Conservation (phyloP, 2,888 invertebrate species). For the Leptinotarsa peninsularis region DNA sequence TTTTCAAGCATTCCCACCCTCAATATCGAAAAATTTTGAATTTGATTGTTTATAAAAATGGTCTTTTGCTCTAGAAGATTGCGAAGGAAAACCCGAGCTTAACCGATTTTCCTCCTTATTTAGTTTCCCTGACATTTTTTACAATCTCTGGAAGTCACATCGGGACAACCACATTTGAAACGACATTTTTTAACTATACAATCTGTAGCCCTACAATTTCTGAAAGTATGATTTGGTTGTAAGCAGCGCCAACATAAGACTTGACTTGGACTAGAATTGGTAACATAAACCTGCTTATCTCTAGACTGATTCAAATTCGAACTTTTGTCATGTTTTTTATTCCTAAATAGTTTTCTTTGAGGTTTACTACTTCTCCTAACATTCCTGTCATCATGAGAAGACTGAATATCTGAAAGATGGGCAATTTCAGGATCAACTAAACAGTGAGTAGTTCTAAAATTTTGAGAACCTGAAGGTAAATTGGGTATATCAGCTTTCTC, state of each 20-base stretch:
- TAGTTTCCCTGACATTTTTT: neutral
- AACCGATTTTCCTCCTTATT: neutral
- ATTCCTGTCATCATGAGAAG: neutral
- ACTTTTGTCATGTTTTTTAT: neutral
- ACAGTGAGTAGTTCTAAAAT: neutral
- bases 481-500: neutral
- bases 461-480: neutral
- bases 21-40: no score
- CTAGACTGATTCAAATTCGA: neutral
- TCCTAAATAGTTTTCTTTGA: neutral
- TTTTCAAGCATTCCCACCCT: no score
- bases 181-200: no score
- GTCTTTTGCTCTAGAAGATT: no score
- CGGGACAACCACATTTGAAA: no score
- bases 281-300: neutral
- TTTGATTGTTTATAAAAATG: no score
- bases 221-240: no score
- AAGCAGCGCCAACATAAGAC: no score
- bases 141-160: neutral
- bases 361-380: neutral
- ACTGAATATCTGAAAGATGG: neutral
- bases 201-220: no score
- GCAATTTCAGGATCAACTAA: neutral
- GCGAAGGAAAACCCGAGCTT: neutral
- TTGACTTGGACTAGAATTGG: no score